These are phyloP conservation scores for Pimephales promelas DNA, from an alignment of 2,113 vertebrate genomes.

Conservation along the genomic window DNA sequence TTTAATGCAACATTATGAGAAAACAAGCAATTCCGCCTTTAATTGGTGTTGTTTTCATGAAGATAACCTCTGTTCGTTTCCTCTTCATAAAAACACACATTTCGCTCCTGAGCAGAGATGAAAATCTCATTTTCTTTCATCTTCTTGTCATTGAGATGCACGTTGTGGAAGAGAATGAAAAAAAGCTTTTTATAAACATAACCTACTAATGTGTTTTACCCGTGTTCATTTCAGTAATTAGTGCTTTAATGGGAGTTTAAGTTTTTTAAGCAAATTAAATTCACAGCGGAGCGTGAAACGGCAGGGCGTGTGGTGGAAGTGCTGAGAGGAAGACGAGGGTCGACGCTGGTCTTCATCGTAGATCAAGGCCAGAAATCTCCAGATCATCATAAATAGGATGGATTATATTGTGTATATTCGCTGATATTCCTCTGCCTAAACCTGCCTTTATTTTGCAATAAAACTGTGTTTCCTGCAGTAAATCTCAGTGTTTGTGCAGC, in stretches of 20 bases:
- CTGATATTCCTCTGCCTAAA: not conserved
- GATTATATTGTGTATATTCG: not conserved
- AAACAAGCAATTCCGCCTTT: conserved; percentile 98
- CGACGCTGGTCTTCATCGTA: not conserved
- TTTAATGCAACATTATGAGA: conserved; percentile 93
- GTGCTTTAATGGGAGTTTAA: conserved; percentile 55
- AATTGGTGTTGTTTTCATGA: conserved; percentile 98
- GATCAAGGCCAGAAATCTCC: not conserved
- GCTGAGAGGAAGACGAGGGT: conserved; percentile 9
- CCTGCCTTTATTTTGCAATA: not conserved
- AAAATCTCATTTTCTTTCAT: conserved; percentile 76
- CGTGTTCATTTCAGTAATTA: conserved; percentile 54
- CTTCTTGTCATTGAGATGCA: conserved; percentile 77
- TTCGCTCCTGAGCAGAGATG: conserved; percentile 90
- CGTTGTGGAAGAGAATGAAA: conserved; percentile 54
- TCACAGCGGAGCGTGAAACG: conserved; percentile 34
- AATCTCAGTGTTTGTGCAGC: not conserved
- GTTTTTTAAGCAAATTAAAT: conserved; percentile 50
- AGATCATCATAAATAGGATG: not conserved
- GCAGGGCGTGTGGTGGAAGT: not conserved
- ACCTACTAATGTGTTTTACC: conserved; percentile 52
- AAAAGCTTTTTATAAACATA: conserved; percentile 54
- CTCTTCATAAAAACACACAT: conserved; percentile 90
- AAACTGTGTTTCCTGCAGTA: not conserved
- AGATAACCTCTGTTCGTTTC: conserved; percentile 91